phyloP scores from a whole-genome alignment of 1,140 invertebrate species.

The Calliopsis andreniformis region DNA sequence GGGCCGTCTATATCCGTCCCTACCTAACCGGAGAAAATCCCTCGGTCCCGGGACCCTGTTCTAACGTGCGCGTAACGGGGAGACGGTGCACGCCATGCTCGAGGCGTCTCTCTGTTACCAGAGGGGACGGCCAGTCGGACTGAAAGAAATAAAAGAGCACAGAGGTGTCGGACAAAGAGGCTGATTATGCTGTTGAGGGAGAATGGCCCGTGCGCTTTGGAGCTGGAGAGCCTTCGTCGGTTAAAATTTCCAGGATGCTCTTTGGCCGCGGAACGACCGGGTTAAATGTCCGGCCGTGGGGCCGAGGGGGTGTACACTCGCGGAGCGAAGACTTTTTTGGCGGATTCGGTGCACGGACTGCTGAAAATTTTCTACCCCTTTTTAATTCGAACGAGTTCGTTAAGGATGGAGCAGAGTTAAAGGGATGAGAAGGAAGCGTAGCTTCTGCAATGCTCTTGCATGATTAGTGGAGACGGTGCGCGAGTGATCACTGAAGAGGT shows the following conservation, averaged over 20 bases:
- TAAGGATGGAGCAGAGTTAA: no score
- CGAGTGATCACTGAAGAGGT: no score
- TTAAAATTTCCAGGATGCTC: not conserved
- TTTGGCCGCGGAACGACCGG: not conserved
- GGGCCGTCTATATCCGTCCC: slow-evolving; percentile 14
- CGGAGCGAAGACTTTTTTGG: no score
- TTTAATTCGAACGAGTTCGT: no score
- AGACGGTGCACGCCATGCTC: not conserved
- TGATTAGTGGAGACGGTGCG: no score
- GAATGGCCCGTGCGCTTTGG: not conserved
- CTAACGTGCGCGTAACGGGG: slow-evolving; percentile 40
- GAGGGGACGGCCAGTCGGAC: not conserved
- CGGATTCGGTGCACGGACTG: no score
- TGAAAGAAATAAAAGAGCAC: slow-evolving; percentile 36
- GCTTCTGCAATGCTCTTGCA: no score
- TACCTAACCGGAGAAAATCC: slow-evolving; percentile 58
- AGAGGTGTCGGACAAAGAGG: slow-evolving; percentile 34
- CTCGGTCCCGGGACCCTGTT: slow-evolving; percentile 48
- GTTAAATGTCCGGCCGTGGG: not conserved
- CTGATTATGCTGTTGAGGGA: slow-evolving; percentile 34
- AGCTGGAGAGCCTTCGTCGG: no score
- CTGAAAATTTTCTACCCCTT: no score
- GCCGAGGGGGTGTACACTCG: no score
- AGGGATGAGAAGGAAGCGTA: no score
- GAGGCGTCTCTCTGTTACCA: not conserved